Evolutionary conservation across 2,113 vertebrate genomes (phyloP), one percentile per base, ranked within the genome.

Genomic region (Megaptera novaeangliae): DNA sequence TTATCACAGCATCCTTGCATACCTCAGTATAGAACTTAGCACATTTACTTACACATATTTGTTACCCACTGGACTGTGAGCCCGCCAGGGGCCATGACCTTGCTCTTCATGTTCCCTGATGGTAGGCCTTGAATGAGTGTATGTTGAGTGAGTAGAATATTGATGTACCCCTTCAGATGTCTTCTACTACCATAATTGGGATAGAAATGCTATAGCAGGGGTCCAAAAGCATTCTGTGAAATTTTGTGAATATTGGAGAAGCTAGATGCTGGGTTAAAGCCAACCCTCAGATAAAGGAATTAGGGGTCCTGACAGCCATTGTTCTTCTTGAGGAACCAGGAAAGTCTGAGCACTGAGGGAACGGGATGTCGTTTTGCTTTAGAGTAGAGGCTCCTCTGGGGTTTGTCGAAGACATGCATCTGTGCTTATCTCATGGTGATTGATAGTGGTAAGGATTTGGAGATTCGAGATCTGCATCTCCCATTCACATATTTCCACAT

Each of bases 191-290:
- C 21, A 5, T 96, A 75, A 63, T 49, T 91, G 69, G 14, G 59
- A 7, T 96, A 83, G 55, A 89, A 92, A 80, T 83, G 55, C 31
- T 87, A 34, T 55, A 89, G 31, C 44, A 75, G 34, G n/a, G 59
- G 17, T 36, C 71, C 59, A 78, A 82, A 55, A 94, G 27, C 15
- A 21, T 93, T 75, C 57, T 83, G 20, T 77, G 57, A 21, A 87
- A 68, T 27, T 94, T 90, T 89, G 55, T 82, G 59, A 85, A 71
- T 88, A 85, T 52, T 71, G 18, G 85, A 96, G 63, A 77, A 83
- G 63, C 25, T 83, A 72, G 52, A 72, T 88, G 17, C 61, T 95
- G 41, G 31, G 57, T 75, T 95, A 77, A 94, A 95, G 46, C 72
- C 39, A 85, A 31, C 14, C 11, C 49, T 94, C 77, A 94, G 39